Evolutionary conservation across 2,113 vertebrate genomes (phyloP).

Genomic region (Conger conger): DNA sequence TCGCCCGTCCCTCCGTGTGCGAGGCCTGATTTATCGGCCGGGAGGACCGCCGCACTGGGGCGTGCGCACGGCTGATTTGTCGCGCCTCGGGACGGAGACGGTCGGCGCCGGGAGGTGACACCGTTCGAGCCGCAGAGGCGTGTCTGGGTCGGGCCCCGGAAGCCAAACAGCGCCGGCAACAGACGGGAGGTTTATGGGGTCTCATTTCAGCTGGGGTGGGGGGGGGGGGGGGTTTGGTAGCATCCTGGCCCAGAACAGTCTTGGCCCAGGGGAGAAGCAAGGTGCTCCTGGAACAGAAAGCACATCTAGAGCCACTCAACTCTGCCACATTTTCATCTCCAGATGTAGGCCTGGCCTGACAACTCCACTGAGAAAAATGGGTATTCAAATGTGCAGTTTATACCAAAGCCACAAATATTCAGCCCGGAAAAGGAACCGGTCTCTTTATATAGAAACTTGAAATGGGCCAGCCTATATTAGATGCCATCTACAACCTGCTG

Average conservation of each 20-base stretch:
- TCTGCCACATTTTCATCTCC: background rate
- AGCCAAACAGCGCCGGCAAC: slow-evolving; percentile 36
- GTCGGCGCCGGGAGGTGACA: slow-evolving; percentile 49
- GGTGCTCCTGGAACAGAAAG: background rate
- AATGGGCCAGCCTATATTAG: no score
- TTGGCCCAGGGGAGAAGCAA: background rate
- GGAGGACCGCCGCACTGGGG: slow-evolving; percentile 73
- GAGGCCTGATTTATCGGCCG: slow-evolving; percentile 77
- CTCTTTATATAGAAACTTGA: no score
- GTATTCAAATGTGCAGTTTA: background rate
- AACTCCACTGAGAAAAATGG: background rate
- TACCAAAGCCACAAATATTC: background rate
- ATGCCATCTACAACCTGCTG: no score
- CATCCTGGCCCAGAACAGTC: background rate
- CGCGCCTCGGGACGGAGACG: slow-evolving; percentile 65
- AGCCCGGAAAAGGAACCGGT: background rate
- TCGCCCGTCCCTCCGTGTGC: slow-evolving; percentile 64
- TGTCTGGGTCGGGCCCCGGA: slow-evolving; percentile 40
- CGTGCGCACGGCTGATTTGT: slow-evolving; percentile 67
- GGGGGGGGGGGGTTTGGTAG: no score
- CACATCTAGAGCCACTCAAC: no score
- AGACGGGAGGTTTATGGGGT: background rate
- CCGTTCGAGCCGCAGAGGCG: slow-evolving; percentile 42
- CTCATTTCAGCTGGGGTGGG: background rate
- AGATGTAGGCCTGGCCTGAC: background rate